Evolutionary conservation across 2,113 vertebrate species (phyloP).

Genomic region (Elanus axillaris): DNA sequence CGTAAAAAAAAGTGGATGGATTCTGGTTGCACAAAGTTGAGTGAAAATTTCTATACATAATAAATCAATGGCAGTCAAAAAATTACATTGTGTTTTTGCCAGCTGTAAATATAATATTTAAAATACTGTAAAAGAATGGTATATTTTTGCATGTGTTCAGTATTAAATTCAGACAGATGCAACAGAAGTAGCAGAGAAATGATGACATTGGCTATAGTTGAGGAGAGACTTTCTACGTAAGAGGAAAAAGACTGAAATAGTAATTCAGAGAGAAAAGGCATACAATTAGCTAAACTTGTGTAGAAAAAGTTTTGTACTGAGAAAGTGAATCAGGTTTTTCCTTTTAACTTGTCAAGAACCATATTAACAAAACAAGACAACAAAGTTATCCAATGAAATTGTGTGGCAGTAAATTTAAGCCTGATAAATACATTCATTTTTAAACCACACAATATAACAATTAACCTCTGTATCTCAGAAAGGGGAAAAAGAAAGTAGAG

Average conservation of each 20-base stretch:
- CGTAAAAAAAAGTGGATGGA: neutral
- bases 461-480: neutral
- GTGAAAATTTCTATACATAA: neutral
- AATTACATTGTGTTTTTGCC: neutral
- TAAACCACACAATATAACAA: neutral
- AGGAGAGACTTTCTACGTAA: neutral
- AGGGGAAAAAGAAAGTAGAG: accelerated
- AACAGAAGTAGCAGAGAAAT: neutral
- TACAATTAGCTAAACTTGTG: neutral
- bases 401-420: neutral
- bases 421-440: neutral
- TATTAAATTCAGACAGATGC: neutral
- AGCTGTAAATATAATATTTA: neutral
- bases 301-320: neutral
- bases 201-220: neutral
- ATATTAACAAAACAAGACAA: neutral
- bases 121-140: neutral
- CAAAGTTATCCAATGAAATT: neutral
- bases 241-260: neutral
- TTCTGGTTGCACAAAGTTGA: neutral
- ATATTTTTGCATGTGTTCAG: neutral
- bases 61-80: neutral
- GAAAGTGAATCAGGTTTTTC: neutral
- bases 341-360: neutral
- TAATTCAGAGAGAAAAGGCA: neutral